Base-by-base conservation (phyloP, 2,797 vertebrate genomes). In the Tragelaphus oryx region DNA sequence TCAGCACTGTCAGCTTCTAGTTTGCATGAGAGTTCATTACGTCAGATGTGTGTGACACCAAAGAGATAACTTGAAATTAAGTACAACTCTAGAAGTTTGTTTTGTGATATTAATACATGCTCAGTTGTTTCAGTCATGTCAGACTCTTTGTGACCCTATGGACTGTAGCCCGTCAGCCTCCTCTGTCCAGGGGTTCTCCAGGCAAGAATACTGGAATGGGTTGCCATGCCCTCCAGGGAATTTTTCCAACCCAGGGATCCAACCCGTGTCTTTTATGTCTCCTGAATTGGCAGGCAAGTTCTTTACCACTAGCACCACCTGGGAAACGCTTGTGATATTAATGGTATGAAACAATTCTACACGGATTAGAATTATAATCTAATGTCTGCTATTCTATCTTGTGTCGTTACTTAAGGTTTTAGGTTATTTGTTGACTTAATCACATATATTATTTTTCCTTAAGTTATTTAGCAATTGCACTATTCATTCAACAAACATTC, bases 331-430 rank as follows among this genome's bases (percentile, higher is more conserved):
- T 93, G 37, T 80, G 85, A 84, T 81, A 5, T 71, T 89, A 95
- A 60, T 83, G 28, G 5, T 5, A 46, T 2, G 24, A 93, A 92
- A 62, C 5, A 26, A 9, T 85, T 92, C 52, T 87, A 76, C n/a
- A 74, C 20, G 79, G n/a, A 91, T 60, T 85, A 87, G 62, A 95
- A 89, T 96, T 90, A 50, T 65, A 74, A 88, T 84, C 50, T 93
- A 68, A 46, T 80, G 57, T 89, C 78, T 62, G 48, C 95, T 94
- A 60, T 96, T 94, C 30, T 95, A 6, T 93, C 33, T 83, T 90
- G 71, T 74, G 52, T 75, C 46, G 14, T 93, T 95, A 87, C 46
- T 95, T 95, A 95, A 95, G 62, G 20, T 81, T 91, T 93, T 94
- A 95, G 46, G n/a, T 81, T 81, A 87, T 88, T 88, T 92, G 16